These are phyloP conservation scores for Pterostichus madidus DNA, from an alignment of 2,888 invertebrate genomes.

Conservation along the genomic window DNA sequence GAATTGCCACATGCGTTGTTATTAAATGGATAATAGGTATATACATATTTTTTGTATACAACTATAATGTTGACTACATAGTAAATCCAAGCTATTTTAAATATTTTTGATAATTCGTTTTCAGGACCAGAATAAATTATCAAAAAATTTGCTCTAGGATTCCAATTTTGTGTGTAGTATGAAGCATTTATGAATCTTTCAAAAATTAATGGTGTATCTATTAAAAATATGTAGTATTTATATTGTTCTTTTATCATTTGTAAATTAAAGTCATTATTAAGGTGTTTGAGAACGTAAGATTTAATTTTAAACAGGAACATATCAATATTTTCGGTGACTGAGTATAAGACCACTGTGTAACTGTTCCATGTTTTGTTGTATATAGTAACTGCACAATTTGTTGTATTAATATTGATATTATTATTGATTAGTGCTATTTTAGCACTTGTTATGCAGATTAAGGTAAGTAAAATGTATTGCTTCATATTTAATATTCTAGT, in stretches of 20 bases:
- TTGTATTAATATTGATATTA: too few species aligned
- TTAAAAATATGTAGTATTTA: constrained; percentile 4
- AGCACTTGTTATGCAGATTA: too few species aligned
- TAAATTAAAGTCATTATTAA: background rate
- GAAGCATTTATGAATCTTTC: background rate
- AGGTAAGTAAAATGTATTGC: too few species aligned
- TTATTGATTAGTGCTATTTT: too few species aligned
- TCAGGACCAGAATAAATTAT: background rate
- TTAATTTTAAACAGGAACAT: too few species aligned
- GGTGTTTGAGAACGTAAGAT: too few species aligned
- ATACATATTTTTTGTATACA: background rate
- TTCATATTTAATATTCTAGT: too few species aligned
- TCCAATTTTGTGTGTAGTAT: background rate
- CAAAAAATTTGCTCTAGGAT: background rate
- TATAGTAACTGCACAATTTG: too few species aligned
- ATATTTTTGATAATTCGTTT: background rate
- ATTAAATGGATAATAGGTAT: constrained; percentile 6
- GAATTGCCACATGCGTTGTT: constrained; percentile 3
- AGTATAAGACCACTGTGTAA: too few species aligned
- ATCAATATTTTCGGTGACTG: too few species aligned
- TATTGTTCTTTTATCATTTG: background rate
- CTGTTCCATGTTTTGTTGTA: too few species aligned
- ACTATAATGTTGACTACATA: background rate
- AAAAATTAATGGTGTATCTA: background rate
- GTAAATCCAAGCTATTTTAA: constrained; percentile 5